Evolutionary conservation across 2,888 invertebrate species (phyloP), one percentile per base, ranked within the genome.

Genomic region (Sphaerophoria rueppellii): DNA sequence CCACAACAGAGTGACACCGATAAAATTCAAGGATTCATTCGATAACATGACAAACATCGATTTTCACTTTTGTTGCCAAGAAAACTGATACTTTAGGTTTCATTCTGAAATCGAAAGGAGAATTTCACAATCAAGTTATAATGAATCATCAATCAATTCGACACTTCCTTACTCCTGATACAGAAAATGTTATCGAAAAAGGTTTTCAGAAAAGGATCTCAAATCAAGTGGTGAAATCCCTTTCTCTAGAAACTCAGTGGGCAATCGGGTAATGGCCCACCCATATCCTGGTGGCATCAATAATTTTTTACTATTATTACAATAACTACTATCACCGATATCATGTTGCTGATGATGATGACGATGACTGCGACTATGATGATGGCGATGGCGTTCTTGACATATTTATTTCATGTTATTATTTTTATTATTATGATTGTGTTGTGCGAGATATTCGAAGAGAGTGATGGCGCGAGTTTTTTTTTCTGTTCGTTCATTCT

Each of bases 281-380:
- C 85, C 85, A 85, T 77, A 76, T 85, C 85, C 85, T 85, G 85
- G 85, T 85, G 81, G 85, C 85, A 85, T 81, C 85, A 85, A 85
- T 85, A 85, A 81, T 85, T 85, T 85, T 85, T 85, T 85, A 85
- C 76, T 81, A 70, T 81, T 85, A 85, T 85, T 85, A 73, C 85
- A 77, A 85, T 70, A 85, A 85, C 85, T 85, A 85, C 85, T 85
- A 85, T 85, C 85, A 63, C 75, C 81, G 83, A 50, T 34, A 57
- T 50, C 50, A 37, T 75, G 81, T 11, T 60, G 60, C 12, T 50
- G 65, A 37, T 75, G 81, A 6, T 60, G 60, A 37, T 50, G 65
- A 50, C 37, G 34, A 16, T 75, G 75, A 80, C 72, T 76, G 76
- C 71, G 78, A 78, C 65, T 79, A 71, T 67, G 43, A 77, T 78